Base-by-base conservation (phyloP, 2,797 vertebrate species). In the Champsocephalus gunnari region DNA sequence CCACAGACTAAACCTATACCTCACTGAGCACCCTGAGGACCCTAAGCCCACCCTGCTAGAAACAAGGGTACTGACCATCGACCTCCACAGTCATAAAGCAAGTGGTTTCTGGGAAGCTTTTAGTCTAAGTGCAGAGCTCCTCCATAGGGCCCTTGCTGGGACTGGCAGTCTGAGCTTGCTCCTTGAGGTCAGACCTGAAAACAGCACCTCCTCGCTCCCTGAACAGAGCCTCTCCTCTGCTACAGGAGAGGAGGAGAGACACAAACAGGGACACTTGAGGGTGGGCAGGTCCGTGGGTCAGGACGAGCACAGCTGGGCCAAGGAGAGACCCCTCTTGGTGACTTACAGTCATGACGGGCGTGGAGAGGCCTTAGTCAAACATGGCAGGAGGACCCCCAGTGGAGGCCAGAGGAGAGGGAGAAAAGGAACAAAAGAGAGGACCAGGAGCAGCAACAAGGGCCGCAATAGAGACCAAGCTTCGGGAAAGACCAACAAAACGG, bases 271-370 rank as follows among this genome's bases (percentile, higher is more conserved):
- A 75, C 92, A 93, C 50, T 68, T 96, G 79, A 94, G 96, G 65
- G 90, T 95, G 13, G 92, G 93, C 53, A 92, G 96, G 83, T 95
- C 95, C 14, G 71, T 86, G n/a, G 92, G 89, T 57, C 94, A 96
- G 89, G 91, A 94, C 0, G 94, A 95, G 67, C 86, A 90, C 80
- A 95, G 91, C 85, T 96, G 96, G 96, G 92, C 91, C 43, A 92
- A 87, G 67, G 93, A 96, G 86, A 95, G 96, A 87, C 96, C 96
- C 28, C 92, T 96, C 51, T 85, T 96, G 89, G 95, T 96, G 80
- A 95, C 95, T 34, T 96, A 96, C 44, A 95, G 92, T 77, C 95
- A 95, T 13, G 96, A 96, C 3, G 94, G 94, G 7, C 94, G 83
- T 5, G 94, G 94, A 32, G 90, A 95, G 78, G 88, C 94, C 50